phyloP scores from a whole-genome alignment of 35 echinoderm and acorn worm species.

The Apostichopus japonicus region DNA sequence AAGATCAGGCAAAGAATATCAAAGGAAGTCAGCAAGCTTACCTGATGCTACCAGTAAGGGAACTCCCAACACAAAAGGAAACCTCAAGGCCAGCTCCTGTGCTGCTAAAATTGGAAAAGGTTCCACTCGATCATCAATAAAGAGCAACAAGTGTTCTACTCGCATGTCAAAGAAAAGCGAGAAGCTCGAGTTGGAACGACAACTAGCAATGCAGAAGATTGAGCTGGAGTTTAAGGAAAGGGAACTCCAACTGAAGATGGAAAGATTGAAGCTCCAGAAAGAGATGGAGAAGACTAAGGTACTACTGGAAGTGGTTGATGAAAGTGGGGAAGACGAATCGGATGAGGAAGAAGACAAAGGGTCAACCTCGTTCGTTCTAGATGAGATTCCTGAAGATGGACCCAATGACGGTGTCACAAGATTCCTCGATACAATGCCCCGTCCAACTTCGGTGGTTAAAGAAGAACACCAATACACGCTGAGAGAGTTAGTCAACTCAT shows the following conservation, averaged over 20 bases:
- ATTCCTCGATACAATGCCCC: background rate
- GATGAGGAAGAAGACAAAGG: background rate
- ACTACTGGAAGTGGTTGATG: background rate
- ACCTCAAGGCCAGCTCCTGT: constrained; percentile 1
- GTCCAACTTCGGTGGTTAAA: background rate
- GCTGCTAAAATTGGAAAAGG: background rate
- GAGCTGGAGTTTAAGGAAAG: constrained; percentile 40
- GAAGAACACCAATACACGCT: background rate
- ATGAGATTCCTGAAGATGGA: background rate
- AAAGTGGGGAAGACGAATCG: background rate
- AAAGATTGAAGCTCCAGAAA: background rate
- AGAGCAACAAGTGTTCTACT: constrained; percentile 18
- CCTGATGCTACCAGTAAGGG: background rate
- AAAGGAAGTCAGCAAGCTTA: no score
- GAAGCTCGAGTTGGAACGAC: constrained; percentile 5
- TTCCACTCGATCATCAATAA: background rate
- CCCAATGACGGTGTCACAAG: constrained; percentile 8
- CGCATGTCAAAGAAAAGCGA: background rate
- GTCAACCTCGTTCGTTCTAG: background rate
- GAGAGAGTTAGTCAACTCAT: constrained; percentile 37
- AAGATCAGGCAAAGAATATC: no score
- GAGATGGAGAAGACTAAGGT: constrained; percentile 35
- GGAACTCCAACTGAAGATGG: no score
- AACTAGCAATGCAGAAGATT: constrained; percentile 25
- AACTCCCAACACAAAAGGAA: background rate